Conservation (phyloP, 2,888 invertebrate species). For the Tetragnatha montana region DNA sequence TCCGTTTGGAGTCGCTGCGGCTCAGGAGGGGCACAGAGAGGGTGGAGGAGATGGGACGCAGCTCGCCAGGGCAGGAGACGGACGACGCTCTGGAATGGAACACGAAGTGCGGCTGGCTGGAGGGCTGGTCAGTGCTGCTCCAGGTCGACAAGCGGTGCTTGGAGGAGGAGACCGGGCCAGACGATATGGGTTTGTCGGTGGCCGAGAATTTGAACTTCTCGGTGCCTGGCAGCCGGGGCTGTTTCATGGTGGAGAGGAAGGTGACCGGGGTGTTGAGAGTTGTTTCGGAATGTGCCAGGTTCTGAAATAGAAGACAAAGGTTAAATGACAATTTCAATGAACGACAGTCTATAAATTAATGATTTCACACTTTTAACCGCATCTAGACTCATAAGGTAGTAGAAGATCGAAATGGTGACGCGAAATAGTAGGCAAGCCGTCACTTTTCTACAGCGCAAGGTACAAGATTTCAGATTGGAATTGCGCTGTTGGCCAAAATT, state of each 20-base stretch:
- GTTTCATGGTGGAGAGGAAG: slow-evolving; percentile 65
- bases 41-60: slow-evolving; percentile 35
- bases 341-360: too few species aligned
- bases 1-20: slow-evolving; percentile 60
- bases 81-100: slow-evolving; percentile 55
- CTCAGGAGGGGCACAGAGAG: slow-evolving; percentile 33
- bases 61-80: slow-evolving; percentile 48
- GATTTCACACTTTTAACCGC: too few species aligned
- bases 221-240: slow-evolving; percentile 68
- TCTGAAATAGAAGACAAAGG: slow-evolving; percentile 38
- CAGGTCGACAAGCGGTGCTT: slow-evolving; percentile 9
- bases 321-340: too few species aligned
- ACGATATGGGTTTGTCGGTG: slow-evolving; percentile 25
- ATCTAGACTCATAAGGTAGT: too few species aligned
- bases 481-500: too few species aligned
- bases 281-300: slow-evolving; percentile 17
- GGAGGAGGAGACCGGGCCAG: slow-evolving; percentile 6
- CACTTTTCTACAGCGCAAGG: too few species aligned
- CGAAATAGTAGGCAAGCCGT: too few species aligned
- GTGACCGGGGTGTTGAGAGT: background rate
- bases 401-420: too few species aligned
- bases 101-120: slow-evolving; percentile 30
- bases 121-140: slow-evolving; percentile 7
- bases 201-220: slow-evolving; percentile 70
- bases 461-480: too few species aligned